Base-by-base conservation (phyloP, 2,888 invertebrate genomes). In the Callinectes sapidus region DNA sequence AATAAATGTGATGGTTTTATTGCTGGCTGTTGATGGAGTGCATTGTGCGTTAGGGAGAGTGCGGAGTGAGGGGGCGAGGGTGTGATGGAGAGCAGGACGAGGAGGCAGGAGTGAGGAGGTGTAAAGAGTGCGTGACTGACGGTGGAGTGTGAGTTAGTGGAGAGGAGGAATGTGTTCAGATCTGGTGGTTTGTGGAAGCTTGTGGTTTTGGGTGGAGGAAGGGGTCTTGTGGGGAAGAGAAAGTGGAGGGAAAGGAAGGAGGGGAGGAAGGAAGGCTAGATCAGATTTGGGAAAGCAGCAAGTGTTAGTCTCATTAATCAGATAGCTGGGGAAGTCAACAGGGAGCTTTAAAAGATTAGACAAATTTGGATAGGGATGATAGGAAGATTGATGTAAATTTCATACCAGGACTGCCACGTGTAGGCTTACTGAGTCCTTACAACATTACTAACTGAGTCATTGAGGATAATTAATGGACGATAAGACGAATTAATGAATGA, bases 1-100 rank as follows among this genome's bases (percentile, higher is more conserved):
- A 81, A 81, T 81, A 81, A 35, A 81, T 81, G 81, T 81, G 81
- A 81, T 81, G 81, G 16, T 81, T 81, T 35, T 81, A 81, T 81
- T 81, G 81, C 81, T 32, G 16, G 35, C 81, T 81, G 81, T 81
- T 81, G 81, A 81, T 81, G 81, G 81, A 32, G 81, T 35, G 81
- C 35, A 81, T 81, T 81, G 81, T 81, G 81, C 35, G 81, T 35
- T 16, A 35, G 35, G 32, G 35, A 35, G 35, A 6, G 81, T 35
- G 81, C 35, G 81, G 81, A 81, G 35, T 81, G 81, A 35, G 35
- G 14, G 81, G 1, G 35, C 8, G 81, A 81, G 16, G 16, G n/a
- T 16, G 81, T 16, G 81, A n/a, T 23, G 71, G 71, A 71, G 71
- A 71, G 71, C 1, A 28, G 10, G 71, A 61, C 23, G 28, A 71